Evolutionary conservation across 2,113 vertebrate genomes (phyloP).

Genomic region (Trichechus manatus): DNA sequence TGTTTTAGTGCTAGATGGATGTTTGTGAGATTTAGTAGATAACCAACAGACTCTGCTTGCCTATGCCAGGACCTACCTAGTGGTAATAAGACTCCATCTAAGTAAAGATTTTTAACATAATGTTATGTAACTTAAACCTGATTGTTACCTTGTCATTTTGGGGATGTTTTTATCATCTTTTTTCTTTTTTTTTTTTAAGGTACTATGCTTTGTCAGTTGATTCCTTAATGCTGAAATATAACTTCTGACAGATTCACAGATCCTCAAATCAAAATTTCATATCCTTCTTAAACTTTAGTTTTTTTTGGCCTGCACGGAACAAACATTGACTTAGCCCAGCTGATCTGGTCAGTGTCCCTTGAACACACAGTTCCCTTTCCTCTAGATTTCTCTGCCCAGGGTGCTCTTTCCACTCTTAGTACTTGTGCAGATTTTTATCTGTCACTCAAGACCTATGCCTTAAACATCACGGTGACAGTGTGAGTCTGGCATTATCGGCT

Average conservation of each 20-base stretch:
- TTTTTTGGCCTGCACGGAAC: neutral
- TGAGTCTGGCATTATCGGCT: neutral
- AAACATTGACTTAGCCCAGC: accelerated
- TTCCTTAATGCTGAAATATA: neutral
- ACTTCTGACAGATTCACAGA: neutral
- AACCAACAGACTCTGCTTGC: neutral
- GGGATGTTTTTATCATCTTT: neutral
- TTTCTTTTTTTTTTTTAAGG: neutral
- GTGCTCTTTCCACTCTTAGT: neutral
- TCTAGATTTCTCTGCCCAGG: neutral
- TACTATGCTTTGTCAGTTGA: neutral
- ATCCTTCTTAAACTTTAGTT: neutral
- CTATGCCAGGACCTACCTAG: neutral
- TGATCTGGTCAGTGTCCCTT: accelerated
- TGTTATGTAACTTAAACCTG: neutral
- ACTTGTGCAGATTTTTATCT: neutral
- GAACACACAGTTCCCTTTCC: neutral
- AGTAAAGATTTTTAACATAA: neutral
- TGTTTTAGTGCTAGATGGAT: neutral
- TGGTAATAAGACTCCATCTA: neutral
- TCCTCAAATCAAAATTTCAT: neutral
- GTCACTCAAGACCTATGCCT: neutral
- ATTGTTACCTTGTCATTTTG: neutral
- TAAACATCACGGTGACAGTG: neutral
- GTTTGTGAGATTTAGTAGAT: neutral